Conservation (phyloP, 2,113 vertebrate species). For the Coturnix japonica region DNA sequence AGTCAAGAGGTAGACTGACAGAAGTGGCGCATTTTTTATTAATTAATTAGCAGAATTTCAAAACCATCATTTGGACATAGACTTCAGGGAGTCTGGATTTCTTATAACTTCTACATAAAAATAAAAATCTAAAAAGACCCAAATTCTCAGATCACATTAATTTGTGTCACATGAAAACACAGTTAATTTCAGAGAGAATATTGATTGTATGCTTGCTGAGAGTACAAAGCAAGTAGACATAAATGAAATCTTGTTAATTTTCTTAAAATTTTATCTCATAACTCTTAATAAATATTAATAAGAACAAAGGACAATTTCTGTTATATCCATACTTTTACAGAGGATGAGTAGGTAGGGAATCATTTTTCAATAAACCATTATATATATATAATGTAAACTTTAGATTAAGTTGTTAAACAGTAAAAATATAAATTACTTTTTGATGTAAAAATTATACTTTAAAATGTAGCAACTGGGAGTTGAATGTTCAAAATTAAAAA, state of each 20-base stretch:
- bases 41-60: neutral
- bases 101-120: neutral
- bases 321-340: neutral
- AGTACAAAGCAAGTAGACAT: neutral
- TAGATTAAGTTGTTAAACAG: neutral
- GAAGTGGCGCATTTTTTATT: neutral
- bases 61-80: neutral
- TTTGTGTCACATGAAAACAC: neutral
- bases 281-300: neutral
- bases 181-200: neutral
- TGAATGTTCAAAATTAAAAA: neutral
- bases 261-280: neutral
- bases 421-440: neutral
- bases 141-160: neutral
- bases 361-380: neutral
- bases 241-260: neutral
- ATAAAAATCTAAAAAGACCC: neutral
- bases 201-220: neutral
- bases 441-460: neutral
- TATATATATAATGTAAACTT: neutral
- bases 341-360: neutral
- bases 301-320: neutral
- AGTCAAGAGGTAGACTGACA: neutral
- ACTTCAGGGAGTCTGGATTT: neutral
- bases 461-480: neutral